phyloP scores from a whole-genome alignment of 1,140 invertebrate species.

The Pogonomyrmex californicus region DNA sequence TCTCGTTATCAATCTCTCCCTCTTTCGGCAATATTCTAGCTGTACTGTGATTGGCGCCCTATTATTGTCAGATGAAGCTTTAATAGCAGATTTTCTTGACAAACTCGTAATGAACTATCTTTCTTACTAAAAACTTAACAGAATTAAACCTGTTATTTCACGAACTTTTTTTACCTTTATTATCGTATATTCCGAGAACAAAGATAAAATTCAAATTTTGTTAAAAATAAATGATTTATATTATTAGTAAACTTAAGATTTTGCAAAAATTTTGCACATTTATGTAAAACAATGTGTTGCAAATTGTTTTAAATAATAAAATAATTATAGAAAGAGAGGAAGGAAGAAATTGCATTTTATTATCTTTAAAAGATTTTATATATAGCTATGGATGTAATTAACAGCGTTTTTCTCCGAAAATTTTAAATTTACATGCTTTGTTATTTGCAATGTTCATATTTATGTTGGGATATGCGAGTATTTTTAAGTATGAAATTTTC shows the following conservation, averaged over 20 bases:
- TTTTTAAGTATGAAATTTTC: background rate
- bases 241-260: conserved; percentile 13
- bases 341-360: background rate
- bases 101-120: conserved; percentile 4
- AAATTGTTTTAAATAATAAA: no score
- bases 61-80: background rate
- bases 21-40: background rate
- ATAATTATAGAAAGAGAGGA: background rate
- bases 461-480: background rate
- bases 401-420: background rate
- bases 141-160: background rate
- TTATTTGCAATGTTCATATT: background rate
- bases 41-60: background rate
- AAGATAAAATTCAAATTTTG: background rate
- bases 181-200: background rate
- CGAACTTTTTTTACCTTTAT: background rate
- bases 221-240: background rate
- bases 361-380: background rate
- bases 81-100: background rate
- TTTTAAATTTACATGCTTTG: background rate
- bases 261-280: background rate
- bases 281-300: background rate
- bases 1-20: background rate
- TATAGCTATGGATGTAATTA: background rate
- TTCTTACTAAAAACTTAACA: background rate